Evolutionary conservation across 2,797 vertebrate species (phyloP).

Genomic region (Euthynnus affinis): DNA sequence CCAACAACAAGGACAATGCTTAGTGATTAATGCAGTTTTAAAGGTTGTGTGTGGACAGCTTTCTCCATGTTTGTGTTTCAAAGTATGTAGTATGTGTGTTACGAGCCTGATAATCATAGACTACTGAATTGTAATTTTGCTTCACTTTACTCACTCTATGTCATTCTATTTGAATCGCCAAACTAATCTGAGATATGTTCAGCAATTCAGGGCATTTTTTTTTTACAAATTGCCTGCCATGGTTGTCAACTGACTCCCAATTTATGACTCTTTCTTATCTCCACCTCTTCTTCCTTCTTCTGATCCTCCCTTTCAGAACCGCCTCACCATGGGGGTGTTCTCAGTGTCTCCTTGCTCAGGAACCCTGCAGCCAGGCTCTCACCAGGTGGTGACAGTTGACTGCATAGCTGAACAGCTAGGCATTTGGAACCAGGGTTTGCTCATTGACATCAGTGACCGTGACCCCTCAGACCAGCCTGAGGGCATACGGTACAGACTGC

Average conservation of each 20-base stretch:
- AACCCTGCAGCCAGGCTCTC: constrained; percentile 78
- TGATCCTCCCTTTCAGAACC: constrained; percentile 74
- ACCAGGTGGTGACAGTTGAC: constrained; percentile 88
- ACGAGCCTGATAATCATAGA: too few relatives aligned
- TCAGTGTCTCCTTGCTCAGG: constrained; percentile 87
- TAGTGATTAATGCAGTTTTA: background rate
- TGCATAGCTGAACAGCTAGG: constrained; percentile 90
- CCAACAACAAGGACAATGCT: constrained; percentile 46
- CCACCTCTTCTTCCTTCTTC: background rate
- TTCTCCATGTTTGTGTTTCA: too few relatives aligned
- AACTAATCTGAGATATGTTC: background rate
- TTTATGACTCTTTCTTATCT: background rate
- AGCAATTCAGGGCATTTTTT: background rate
- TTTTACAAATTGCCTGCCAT: too few relatives aligned
- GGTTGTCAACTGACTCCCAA: too few relatives aligned
- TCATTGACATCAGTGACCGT: constrained; percentile 88
- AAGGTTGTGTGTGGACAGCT: too few relatives aligned
- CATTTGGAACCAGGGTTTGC: constrained; percentile 84
- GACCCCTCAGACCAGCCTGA: constrained; percentile 87
- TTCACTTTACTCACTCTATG: background rate
- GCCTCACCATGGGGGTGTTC: constrained; percentile 88
- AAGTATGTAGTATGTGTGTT: too few relatives aligned
- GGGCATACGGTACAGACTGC: constrained; percentile 87
- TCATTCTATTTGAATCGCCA: too few relatives aligned
- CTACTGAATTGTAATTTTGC: too few relatives aligned